A percentile compares a stretch with the other conserved stretches of the same genome.
Conservation (phyloP, 2,797 vertebrate genomes). For the Sebastes variabilis region DNA sequence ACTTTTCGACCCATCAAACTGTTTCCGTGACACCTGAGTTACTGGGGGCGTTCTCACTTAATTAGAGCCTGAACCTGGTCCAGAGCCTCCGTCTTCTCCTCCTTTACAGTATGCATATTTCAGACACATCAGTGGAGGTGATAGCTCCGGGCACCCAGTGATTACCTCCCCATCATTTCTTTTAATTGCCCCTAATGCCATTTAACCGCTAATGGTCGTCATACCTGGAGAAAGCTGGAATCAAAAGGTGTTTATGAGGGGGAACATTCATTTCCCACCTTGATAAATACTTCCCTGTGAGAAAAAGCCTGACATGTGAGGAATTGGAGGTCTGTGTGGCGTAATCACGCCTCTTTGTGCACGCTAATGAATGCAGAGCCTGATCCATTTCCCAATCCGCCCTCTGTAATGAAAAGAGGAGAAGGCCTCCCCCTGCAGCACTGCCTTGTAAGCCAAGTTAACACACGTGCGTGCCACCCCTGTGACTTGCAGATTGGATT, state of each 20-base stretch:
- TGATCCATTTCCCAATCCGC: constrained; percentile 58
- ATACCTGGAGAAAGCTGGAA: constrained; percentile 53
- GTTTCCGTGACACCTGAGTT: constrained; percentile 66
- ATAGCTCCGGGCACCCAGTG: constrained; percentile 40
- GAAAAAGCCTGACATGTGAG: constrained; percentile 58
- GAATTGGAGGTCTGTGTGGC: constrained; percentile 41
- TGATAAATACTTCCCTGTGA: constrained; percentile 56
- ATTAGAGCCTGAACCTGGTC: constrained; percentile 64
- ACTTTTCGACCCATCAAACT: constrained; percentile 52
- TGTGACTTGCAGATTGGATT: constrained; percentile 60
- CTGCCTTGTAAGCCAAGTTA: constrained; percentile 48
- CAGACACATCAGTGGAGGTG: constrained; percentile 63
- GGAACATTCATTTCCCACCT: constrained; percentile 28
- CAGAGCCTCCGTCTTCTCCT: constrained; percentile 29
- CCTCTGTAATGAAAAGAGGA: constrained; percentile 58
- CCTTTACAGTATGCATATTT: constrained; percentile 63
- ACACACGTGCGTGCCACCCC: constrained; percentile 35
- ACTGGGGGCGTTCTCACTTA: constrained; percentile 63
- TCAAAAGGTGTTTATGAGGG: constrained; percentile 62
- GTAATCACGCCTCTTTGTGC: constrained; percentile 48
- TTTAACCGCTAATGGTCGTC: constrained; percentile 71
- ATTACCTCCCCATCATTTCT: constrained; percentile 69
- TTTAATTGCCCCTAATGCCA: constrained; percentile 73
- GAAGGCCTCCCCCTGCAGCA: constrained; percentile 43
- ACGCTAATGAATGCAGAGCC: constrained; percentile 60